Evolutionary conservation across 2,797 vertebrate genomes (phyloP).

Genomic region (Rallus crepitans): DNA sequence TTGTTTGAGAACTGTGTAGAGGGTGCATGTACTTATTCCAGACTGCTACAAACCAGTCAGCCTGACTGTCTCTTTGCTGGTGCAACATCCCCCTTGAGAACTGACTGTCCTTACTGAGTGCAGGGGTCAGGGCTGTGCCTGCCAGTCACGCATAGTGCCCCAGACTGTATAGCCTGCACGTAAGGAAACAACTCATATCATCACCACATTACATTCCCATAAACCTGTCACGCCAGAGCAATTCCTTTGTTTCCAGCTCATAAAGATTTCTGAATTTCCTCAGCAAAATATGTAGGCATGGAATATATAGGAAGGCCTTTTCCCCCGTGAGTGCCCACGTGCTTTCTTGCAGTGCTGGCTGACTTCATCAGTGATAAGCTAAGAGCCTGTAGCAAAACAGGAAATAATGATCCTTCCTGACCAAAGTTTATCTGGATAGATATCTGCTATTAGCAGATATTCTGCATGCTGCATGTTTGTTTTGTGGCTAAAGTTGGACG

Average conservation of each 20-base stretch:
- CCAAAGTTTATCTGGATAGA: neutral
- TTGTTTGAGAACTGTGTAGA: neutral
- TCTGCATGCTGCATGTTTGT: neutral
- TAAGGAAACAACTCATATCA: conserved; percentile 9
- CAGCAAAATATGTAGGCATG: neutral
- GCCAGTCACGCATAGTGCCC: neutral
- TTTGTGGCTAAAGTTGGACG: neutral
- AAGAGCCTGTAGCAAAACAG: neutral
- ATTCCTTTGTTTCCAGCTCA: conserved; percentile 56
- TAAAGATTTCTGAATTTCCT: conserved; percentile 29
- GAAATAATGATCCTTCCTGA: neutral
- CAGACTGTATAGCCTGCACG: neutral
- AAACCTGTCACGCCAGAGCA: neutral
- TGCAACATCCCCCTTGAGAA: neutral
- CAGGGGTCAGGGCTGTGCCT: neutral
- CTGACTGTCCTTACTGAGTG: neutral
- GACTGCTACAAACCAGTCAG: neutral
- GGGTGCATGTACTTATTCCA: neutral
- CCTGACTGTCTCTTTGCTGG: neutral
- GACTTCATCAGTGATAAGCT: neutral
- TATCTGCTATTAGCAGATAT: neutral
- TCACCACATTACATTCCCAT: conserved; percentile 42
- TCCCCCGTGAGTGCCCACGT: fast-evolving
- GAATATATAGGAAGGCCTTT: neutral
- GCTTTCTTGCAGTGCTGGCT: neutral